These are phyloP conservation scores for Acromyrmex echinatior DNA, from an alignment of 1,140 invertebrate genomes.

Conservation along the genomic window DNA sequence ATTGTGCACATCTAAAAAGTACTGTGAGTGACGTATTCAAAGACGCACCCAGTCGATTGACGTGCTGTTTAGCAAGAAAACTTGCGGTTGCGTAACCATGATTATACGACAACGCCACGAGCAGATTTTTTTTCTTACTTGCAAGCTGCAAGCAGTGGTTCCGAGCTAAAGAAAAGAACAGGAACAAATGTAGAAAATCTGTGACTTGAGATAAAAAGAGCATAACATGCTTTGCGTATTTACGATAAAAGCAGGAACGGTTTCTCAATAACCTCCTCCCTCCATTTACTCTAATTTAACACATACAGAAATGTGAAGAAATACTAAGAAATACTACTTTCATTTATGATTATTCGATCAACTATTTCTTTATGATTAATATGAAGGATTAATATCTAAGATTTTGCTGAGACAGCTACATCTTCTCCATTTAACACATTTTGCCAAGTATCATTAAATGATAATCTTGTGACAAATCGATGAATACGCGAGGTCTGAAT, in stretches of 20 bases:
- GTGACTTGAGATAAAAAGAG: conserved; percentile 75
- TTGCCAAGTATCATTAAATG: neutral
- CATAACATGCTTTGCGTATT: neutral
- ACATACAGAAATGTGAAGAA: conserved; percentile 67
- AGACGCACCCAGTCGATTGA: conserved; percentile 46
- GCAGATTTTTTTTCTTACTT: conserved; percentile 77
- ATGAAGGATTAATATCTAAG: conserved; percentile 33
- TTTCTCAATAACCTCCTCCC: conserved; percentile 36
- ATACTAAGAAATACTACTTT: conserved; percentile 37
- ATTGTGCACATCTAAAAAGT: conserved; percentile 72
- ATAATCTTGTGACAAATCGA: neutral
- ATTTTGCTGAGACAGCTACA: neutral
- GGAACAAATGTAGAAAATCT: conserved; percentile 68
- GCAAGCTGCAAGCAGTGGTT: conserved; percentile 70
- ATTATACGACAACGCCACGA: conserved; percentile 38
- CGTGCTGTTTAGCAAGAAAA: conserved; percentile 84
- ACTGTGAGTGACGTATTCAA: conserved; percentile 39
- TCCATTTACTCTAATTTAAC: neutral
- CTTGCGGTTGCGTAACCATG: conserved; percentile 25
- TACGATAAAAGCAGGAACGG: neutral
- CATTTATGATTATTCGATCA: conserved; percentile 64
- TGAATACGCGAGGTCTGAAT: neutral
- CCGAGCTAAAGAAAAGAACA: conserved; percentile 36
- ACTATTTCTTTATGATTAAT: conserved; percentile 56
- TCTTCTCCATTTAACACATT: neutral